These are phyloP conservation scores for Dusona sp. DNA, from an alignment of 2,888 invertebrate genomes.

Conservation along the genomic window DNA sequence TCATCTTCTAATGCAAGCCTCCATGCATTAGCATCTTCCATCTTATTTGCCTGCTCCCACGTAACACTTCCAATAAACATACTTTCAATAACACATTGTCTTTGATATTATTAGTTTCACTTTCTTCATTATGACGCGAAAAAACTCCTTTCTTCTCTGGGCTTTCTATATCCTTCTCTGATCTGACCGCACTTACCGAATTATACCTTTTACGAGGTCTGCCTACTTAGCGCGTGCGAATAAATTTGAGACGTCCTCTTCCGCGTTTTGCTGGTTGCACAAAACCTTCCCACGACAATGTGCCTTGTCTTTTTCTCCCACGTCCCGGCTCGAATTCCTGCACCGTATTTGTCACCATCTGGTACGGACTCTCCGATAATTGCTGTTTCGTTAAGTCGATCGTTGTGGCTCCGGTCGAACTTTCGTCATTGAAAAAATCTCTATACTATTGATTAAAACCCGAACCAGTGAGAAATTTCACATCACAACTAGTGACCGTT, in stretches of 20 bases:
- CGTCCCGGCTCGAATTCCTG: not conserved
- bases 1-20: slow-evolving; percentile 49
- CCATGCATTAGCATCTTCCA: slow-evolving; percentile 41
- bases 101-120: not conserved
- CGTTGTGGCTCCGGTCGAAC: not conserved
- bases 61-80: slow-evolving; percentile 31
- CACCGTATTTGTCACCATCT: not conserved
- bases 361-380: not conserved
- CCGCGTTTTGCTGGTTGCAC: slow-evolving; percentile 39
- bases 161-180: not conserved
- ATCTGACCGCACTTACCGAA: slow-evolving; percentile 13
- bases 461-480: slow-evolving; percentile 30
- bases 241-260: slow-evolving; percentile 46
- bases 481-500: slow-evolving; percentile 37
- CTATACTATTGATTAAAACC: slow-evolving; percentile 1
- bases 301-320: slow-evolving; percentile 28
- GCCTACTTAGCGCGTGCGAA: slow-evolving; percentile 42
- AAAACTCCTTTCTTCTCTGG: not conserved
- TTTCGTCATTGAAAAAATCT: slow-evolving; percentile 9
- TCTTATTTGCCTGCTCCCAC: slow-evolving; percentile 46
- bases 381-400: not conserved
- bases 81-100: slow-evolving; percentile 19
- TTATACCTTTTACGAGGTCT: slow-evolving; percentile 46
- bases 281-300: slow-evolving; percentile 25
- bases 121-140: not conserved